phyloP scores from a whole-genome alignment of 2,113 vertebrate genomes.

The Indri indri region DNA sequence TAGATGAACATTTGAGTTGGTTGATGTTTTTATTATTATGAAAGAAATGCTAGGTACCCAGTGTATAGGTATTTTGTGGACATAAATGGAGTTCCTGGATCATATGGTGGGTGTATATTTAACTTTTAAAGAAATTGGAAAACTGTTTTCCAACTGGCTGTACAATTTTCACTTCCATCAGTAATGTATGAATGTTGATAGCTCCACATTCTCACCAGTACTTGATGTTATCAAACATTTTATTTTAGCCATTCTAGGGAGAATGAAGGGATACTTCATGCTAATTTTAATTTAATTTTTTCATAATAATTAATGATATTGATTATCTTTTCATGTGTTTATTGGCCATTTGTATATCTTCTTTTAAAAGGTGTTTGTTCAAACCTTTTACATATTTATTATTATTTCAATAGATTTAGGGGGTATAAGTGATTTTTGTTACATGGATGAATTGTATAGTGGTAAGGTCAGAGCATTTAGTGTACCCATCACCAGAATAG shows the following conservation, averaged over 20 bases:
- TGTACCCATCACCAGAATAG: too few species aligned
- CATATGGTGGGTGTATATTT: neutral
- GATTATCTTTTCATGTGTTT: neutral
- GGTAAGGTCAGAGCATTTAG: too few species aligned
- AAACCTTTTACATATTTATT: neutral
- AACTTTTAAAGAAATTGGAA: neutral
- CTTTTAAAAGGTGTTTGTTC: neutral
- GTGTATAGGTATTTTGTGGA: neutral
- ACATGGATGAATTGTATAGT: too few species aligned
- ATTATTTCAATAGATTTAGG: too few species aligned
- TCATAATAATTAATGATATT: neutral
- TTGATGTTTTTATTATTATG: neutral
- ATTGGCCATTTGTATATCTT: neutral
- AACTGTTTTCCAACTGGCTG: neutral
- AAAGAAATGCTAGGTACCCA: neutral
- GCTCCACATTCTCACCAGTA: neutral
- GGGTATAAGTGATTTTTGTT: too few species aligned
- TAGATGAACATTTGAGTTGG: neutral
- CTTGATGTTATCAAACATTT: neutral
- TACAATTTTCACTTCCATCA: neutral
- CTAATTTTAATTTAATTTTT: neutral
- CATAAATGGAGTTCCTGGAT: neutral
- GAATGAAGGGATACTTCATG: neutral
- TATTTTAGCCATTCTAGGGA: neutral
- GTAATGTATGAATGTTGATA: neutral